Evolutionary conservation across 2,797 vertebrate species (phyloP).

Genomic region (Clarias platycephalus): DNA sequence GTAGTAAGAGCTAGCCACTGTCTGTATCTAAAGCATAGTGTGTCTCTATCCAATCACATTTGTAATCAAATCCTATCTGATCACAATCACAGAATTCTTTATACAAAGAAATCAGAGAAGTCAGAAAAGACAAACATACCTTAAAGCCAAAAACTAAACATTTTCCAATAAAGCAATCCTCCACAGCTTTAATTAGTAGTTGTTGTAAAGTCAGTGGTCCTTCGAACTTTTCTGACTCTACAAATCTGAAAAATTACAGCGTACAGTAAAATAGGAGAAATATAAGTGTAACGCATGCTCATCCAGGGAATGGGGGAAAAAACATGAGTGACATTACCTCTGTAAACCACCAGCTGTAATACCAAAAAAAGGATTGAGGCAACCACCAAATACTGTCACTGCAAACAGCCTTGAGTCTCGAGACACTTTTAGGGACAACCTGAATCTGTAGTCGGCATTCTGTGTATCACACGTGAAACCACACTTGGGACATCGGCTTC

Average conservation of each 20-base stretch:
- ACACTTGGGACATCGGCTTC: constrained; percentile 82
- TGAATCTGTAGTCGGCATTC: constrained; percentile 81
- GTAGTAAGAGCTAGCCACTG: too few species aligned
- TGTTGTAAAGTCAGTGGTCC: constrained; percentile 61
- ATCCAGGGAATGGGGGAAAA: background rate
- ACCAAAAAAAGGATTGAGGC: constrained; percentile 88
- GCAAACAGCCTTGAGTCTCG: constrained; percentile 76
- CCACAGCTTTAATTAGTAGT: constrained; percentile 80
- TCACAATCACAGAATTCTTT: background rate
- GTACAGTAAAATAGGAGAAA: background rate
- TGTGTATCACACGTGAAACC: constrained; percentile 72
- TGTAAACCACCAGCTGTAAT: constrained; percentile 79
- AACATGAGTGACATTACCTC: constrained; percentile 72
- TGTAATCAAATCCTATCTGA: background rate
- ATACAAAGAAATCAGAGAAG: background rate
- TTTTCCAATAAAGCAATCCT: constrained; percentile 87
- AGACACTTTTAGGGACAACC: constrained; percentile 79
- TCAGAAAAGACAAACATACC: constrained; percentile 69
- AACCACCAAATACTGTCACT: constrained; percentile 88
- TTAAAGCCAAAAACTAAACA: constrained; percentile 89
- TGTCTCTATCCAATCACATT: too few species aligned
- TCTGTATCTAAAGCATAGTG: too few species aligned
- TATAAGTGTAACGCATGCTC: background rate
- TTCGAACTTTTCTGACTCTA: constrained; percentile 64
- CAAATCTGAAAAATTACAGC: constrained; percentile 58